phyloP scores from a whole-genome alignment of 2,113 vertebrate species.

The Cepphus grylle region DNA sequence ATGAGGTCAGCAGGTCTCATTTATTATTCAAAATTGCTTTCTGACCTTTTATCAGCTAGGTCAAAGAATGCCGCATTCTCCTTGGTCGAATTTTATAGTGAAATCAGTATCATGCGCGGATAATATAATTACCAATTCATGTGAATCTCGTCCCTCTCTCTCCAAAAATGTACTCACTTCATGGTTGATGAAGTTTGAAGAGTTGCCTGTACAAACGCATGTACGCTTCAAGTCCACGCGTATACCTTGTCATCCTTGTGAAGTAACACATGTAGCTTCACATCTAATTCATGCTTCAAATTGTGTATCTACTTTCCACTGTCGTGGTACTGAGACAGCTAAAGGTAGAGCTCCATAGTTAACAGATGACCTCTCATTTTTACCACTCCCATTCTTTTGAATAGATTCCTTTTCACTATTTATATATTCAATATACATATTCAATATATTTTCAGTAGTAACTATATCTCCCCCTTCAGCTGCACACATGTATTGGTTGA shows the following conservation, averaged over 20 bases:
- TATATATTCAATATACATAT: not conserved
- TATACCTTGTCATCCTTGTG: not conserved
- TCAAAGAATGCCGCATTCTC: slow-evolving; percentile 70
- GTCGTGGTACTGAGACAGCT: not conserved
- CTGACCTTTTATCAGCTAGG: slow-evolving; percentile 79
- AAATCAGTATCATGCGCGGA: slow-evolving; percentile 60
- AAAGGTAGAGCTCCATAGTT: not conserved
- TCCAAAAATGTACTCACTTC: not conserved
- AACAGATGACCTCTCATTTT: not conserved
- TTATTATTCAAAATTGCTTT: slow-evolving; percentile 85
- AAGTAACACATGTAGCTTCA: not conserved
- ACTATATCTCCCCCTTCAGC: not conserved
- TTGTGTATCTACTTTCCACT: not conserved
- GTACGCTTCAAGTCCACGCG: not conserved
- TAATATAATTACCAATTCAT: slow-evolving; percentile 60
- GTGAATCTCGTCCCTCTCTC: not conserved
- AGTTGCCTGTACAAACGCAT: not conserved
- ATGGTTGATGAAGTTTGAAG: slow-evolving; percentile 1
- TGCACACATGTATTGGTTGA: not conserved
- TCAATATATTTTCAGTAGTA: not conserved
- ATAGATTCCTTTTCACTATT: not conserved
- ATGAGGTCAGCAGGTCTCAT: slow-evolving; percentile 82
- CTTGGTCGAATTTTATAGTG: slow-evolving; percentile 70
- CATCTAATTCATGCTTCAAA: not conserved
- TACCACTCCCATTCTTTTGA: not conserved